Evolutionary conservation across 2,113 vertebrate species (phyloP).

Genomic region (human): DNA sequence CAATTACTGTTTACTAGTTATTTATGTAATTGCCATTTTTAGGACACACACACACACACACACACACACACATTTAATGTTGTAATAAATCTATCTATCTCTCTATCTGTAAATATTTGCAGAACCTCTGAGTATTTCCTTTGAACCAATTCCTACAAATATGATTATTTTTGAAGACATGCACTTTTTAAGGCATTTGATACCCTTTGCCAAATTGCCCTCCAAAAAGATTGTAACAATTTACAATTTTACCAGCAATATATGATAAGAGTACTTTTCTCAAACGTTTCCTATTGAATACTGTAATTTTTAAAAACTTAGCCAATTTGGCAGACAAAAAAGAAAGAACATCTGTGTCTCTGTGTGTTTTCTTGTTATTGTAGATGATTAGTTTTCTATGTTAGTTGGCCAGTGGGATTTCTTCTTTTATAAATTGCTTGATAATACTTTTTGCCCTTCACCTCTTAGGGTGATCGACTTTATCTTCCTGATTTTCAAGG

Average conservation of each 20-base stretch:
- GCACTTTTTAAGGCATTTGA: accelerated
- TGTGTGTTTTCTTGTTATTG: no score
- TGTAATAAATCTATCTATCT: not conserved
- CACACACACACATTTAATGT: no score
- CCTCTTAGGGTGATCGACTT: not conserved
- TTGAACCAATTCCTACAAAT: not conserved
- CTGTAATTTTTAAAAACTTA: not conserved
- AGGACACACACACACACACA: not conserved
- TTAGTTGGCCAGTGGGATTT: no score
- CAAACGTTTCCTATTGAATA: not conserved
- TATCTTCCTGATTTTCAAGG: not conserved
- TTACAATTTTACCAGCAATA: not conserved
- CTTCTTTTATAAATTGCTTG: not conserved
- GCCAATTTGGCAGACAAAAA: not conserved
- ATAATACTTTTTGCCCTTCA: not conserved
- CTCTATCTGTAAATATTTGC: not conserved
- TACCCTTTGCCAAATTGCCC: not conserved
- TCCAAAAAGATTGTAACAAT: not conserved
- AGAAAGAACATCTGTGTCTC: not conserved
- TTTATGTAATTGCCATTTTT: not conserved
- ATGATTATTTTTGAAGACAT: not conserved
- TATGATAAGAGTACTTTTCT: not conserved
- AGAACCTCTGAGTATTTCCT: not conserved
- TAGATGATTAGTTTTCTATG: accelerated
- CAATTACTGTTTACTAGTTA: not conserved